Base-by-base conservation (phyloP, 2,797 vertebrate genomes). In the Myiotriccus ornatus region DNA sequence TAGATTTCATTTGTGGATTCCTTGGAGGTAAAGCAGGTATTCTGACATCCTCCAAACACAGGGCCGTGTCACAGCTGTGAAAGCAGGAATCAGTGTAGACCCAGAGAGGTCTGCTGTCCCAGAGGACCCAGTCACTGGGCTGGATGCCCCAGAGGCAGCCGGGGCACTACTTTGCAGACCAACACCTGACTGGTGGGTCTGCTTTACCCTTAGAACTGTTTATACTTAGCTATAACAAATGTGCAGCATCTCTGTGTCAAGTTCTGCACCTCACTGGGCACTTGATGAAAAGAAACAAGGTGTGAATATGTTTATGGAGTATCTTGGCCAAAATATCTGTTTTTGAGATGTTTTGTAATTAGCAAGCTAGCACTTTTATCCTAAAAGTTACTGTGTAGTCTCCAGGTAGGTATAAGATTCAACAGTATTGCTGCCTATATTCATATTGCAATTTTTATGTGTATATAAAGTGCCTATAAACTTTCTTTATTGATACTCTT, bases 11-110 rank as follows among this genome's bases (percentile, higher is more conserved):
- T 59, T 74, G 30, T 67, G 37, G 12, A 50, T 55, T 74, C 25
- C 24, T 56, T 71, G 52, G 32, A 84, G 30, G 23, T 25, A 77
- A 67, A 91, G 7, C 8, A 49, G 7, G 28, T 43, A 49, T 24
- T 74, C 84, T 37, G 19, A 30, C 15, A 7, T 27, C 7, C 57
- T 64, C 30, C 43, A 47, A 35, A 23, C 16, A 23, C 0, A 2
- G 8, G 11, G 4, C 10, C 0, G 0, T 23, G 52, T 32, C 41
- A n/a, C 4, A 55, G 37, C 25, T 2, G 0, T 53, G 37, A 57
- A 74, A 43, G 68, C 30, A 56, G 39, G 8, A 59, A 43, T 16
- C 43, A 46, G 28, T 5, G 9, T 6, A n/a, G n/a, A 49, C 6
- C n/a, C 30, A 8, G 0, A 10, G 50, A 34, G 9, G 2, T 49